These are phyloP conservation scores for Yponomeuta malinellus DNA, from an alignment of 2,888 invertebrate genomes.

Conservation along the genomic window DNA sequence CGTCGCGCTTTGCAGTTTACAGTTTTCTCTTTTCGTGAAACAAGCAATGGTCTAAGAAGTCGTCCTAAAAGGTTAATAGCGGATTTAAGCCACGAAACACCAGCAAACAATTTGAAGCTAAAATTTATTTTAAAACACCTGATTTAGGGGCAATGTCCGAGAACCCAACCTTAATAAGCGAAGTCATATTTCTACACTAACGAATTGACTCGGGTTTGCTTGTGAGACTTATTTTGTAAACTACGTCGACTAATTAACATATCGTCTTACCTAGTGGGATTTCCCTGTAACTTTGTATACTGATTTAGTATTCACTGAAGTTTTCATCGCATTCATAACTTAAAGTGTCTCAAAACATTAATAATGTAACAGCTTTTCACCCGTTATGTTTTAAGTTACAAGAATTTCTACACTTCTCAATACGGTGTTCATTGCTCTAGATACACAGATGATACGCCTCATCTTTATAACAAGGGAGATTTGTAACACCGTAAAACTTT, in stretches of 20 bases:
- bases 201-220: not conserved
- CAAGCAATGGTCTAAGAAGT: not conserved
- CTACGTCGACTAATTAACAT: constrained; percentile 11
- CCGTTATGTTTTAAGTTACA: not conserved
- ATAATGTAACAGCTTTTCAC: not conserved
- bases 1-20: not conserved
- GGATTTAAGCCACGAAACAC: too few relatives aligned
- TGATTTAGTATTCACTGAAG: constrained; percentile 15
- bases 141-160: too few relatives aligned
- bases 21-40: not conserved
- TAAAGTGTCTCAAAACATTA: not conserved
- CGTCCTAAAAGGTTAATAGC: too few relatives aligned
- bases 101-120: too few relatives aligned
- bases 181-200: not conserved
- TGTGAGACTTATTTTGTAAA: not conserved
- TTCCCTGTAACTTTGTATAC: constrained; percentile 14
- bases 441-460: constrained; percentile 12
- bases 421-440: constrained; percentile 2
- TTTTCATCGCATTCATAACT: constrained; percentile 9
- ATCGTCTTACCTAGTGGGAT: not conserved
- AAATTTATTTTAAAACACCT: too few relatives aligned
- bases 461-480: constrained; percentile 20
- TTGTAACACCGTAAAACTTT: constrained; percentile 57
- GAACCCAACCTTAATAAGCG: not conserved
- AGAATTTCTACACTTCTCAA: not conserved